phyloP scores from a whole-genome alignment of 1,140 invertebrate genomes.

The Atta texana region DNA sequence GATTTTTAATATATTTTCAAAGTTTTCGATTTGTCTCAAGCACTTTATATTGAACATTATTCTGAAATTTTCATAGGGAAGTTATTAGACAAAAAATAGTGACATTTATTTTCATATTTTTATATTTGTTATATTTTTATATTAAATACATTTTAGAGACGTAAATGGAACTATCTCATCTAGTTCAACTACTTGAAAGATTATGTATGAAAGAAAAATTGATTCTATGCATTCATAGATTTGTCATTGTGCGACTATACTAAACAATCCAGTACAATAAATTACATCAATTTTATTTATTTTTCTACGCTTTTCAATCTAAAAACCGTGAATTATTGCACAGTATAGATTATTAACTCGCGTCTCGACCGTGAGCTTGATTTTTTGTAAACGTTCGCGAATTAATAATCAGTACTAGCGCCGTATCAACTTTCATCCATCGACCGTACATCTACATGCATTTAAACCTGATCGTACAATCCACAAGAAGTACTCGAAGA shows the following conservation, averaged over 20 bases:
- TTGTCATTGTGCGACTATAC: not conserved
- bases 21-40: not conserved
- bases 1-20: not conserved
- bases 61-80: not conserved
- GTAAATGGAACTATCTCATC: not conserved
- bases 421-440: not conserved
- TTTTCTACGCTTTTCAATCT: slow-evolving; percentile 10
- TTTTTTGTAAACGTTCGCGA: not conserved
- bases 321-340: not conserved
- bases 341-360: slow-evolving; percentile 4
- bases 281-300: not conserved
- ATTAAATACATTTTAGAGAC: not conserved
- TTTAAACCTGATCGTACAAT: slow-evolving; percentile 49
- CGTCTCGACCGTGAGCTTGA: not conserved
- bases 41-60: not conserved
- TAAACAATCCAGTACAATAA: not conserved
- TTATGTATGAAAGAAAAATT: not conserved
- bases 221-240: slow-evolving; percentile 21
- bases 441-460: slow-evolving; percentile 52
- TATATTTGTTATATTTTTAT: not conserved
- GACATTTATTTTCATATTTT: not conserved
- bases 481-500: not conserved
- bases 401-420: slow-evolving; percentile 18
- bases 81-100: slow-evolving; percentile 4
- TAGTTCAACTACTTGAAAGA: slow-evolving; percentile 14